Evolutionary conservation across 1,140 invertebrate species (phyloP).

Genomic region (Zaprionus gabonicus): DNA sequence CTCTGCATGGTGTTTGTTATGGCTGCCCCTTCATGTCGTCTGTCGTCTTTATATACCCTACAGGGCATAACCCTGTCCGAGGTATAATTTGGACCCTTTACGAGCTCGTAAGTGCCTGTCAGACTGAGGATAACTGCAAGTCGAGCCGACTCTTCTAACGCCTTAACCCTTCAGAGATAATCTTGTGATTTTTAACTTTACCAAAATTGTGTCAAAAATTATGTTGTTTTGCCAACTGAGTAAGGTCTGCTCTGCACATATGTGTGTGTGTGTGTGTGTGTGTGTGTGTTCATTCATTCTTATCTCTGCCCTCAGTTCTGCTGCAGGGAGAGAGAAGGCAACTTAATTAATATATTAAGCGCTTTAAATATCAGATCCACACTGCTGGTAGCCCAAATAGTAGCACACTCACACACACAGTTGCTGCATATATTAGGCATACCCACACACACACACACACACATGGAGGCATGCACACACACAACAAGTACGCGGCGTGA

Average conservation of each 20-base stretch:
- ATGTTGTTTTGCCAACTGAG: slow-evolving; percentile 58
- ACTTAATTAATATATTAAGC: slow-evolving; percentile 76
- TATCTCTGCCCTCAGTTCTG: slow-evolving; percentile 21
- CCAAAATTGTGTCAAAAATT: slow-evolving; percentile 80
- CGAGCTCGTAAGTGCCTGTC: neutral
- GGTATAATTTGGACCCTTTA: neutral
- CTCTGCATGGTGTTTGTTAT: slow-evolving; percentile 69
- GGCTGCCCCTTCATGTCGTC: slow-evolving; percentile 47
- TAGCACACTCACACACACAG: slow-evolving; percentile 25
- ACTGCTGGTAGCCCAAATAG: slow-evolving; percentile 38
- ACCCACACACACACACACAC: slow-evolving; percentile 31
- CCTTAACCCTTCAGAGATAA: slow-evolving; percentile 49
- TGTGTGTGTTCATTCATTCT: neutral
- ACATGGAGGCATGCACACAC: slow-evolving; percentile 17
- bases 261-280: neutral
- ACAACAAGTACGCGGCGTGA: slow-evolving; percentile 11
- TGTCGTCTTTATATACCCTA: slow-evolving; percentile 36
- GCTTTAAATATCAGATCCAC: slow-evolving; percentile 39
- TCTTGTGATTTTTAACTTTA: slow-evolving; percentile 66
- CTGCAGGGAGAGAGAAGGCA: slow-evolving; percentile 29
- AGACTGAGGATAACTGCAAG: neutral
- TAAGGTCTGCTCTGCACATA: slow-evolving; percentile 7
- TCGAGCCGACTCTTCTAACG: slow-evolving; percentile 10
- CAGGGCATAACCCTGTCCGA: neutral
- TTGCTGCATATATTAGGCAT: slow-evolving; percentile 44